These are phyloP conservation scores for Desmodus rotundus DNA, from an alignment of 2,113 vertebrate species.

Conservation along the genomic window DNA sequence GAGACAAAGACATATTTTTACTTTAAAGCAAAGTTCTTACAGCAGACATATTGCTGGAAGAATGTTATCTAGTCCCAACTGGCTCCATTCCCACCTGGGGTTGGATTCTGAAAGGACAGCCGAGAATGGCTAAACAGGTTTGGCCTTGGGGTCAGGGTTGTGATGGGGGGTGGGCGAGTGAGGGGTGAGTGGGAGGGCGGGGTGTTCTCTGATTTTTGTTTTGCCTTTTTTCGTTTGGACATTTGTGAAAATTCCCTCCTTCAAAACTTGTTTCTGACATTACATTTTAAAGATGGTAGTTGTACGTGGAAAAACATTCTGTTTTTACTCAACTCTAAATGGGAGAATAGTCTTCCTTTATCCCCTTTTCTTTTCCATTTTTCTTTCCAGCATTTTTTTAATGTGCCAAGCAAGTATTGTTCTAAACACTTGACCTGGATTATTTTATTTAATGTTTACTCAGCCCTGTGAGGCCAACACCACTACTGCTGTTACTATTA, in stretches of 20 bases:
- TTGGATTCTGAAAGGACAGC: background rate
- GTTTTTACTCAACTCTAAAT: background rate
- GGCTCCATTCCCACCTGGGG: background rate
- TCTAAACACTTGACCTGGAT: background rate
- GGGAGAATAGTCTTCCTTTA: background rate
- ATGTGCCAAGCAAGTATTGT: background rate
- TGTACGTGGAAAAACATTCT: background rate
- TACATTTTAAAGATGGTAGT: background rate
- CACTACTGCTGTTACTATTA: background rate
- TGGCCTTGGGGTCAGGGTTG: fast-evolving
- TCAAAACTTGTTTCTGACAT: background rate
- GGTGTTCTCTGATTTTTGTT: background rate
- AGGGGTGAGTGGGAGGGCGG: too few relatives aligned
- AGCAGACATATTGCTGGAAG: background rate
- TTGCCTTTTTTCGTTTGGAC: background rate
- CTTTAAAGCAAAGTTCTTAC: background rate
- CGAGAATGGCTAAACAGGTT: background rate
- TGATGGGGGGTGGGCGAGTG: background rate
- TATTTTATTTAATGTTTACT: background rate
- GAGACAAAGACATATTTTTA: background rate
- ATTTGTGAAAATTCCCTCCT: background rate
- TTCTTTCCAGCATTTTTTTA: background rate
- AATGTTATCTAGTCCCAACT: background rate
- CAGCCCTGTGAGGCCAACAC: background rate
- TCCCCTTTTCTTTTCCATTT: background rate